Evolutionary conservation across 2,888 invertebrate genomes (phyloP), one percentile per base, ranked within the genome.

Genomic region (Lamellibrachia columna): DNA sequence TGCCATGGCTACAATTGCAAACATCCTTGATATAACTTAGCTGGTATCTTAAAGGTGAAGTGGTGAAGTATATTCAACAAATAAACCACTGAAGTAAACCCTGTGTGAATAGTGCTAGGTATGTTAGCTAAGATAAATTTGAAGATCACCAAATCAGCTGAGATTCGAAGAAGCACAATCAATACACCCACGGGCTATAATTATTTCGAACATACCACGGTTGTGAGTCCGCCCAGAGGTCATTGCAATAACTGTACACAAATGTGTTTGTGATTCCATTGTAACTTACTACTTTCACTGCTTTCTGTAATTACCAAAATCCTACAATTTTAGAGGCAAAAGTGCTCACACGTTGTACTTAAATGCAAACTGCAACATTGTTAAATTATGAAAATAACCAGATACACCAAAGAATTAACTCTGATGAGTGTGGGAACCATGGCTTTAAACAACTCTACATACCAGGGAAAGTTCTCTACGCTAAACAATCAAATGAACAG

Each of bases 21-120:
- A 15, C 75, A 15, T 75, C 75, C 75, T 75, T 75, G 75, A 75
- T 6, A 3, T n/a, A 75, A 75, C 15, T 22, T 4, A 3, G 75
- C n/a, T 75, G 75, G 75, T 75, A 75, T 75, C 75, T 75, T 75
- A 75, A 75, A 75, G 75, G 75, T 75, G 75, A 75, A 75, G 75
- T 22, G 75, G 75, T 75, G 75, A 75, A 22, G 15, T 75, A 75
- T 75, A 22, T 75, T 15, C n/a, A n/a, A 22, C 22, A 75, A 75
- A 75, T 75, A 75, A 75, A 75, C 75, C 75, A 75, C 22, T 22
- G 22, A 75, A 75, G 22, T 75, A n/a, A 75, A 75, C 7, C 8
- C 58, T 11, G 11, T 40, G 40, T 40, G 40, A 1, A 40, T 40
- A 40, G 11, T 58, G 58, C 75, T 22, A 22, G 75, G 75, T 75